These are phyloP conservation scores for Polypterus bichir DNA, from an alignment of 2,113 vertebrate genomes.

Conservation along the genomic window DNA sequence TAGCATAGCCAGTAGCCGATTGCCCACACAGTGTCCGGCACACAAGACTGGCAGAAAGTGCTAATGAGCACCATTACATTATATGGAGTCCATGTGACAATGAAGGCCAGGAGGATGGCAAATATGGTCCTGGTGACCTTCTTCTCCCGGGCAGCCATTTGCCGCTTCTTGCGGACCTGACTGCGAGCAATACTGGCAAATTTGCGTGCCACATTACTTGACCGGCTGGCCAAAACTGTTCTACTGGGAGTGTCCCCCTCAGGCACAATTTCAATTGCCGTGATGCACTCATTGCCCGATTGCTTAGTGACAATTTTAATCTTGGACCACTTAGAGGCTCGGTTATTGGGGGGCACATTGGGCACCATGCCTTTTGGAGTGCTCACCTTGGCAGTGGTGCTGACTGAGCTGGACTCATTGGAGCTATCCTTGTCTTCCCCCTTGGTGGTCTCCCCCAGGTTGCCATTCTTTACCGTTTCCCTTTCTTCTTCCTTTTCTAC, in stretches of 20 bases:
- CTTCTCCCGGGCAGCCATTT: slow-evolving; percentile 93
- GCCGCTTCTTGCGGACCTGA: slow-evolving; percentile 89
- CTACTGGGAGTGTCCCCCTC: slow-evolving; percentile 57
- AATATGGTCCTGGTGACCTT: slow-evolving; percentile 97
- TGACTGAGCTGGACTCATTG: slow-evolving; percentile 88
- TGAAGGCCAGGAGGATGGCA: slow-evolving; percentile 92
- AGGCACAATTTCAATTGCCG: slow-evolving; percentile 84
- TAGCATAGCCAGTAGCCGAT: slow-evolving; percentile 98
- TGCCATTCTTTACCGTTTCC: slow-evolving; percentile 73
- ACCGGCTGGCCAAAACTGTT: slow-evolving; percentile 62
- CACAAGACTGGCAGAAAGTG: slow-evolving; percentile 85
- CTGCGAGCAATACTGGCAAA: slow-evolving; percentile 94
- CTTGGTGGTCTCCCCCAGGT: slow-evolving; percentile 56
- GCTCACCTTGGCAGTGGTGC: slow-evolving; percentile 66
- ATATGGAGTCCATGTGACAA: slow-evolving; percentile 94
- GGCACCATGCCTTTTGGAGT: slow-evolving; percentile 39
- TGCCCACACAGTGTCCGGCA: slow-evolving; percentile 86
- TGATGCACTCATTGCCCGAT: slow-evolving; percentile 81
- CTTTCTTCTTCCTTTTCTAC: slow-evolving; percentile 41
- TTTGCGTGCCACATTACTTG: slow-evolving; percentile 77
- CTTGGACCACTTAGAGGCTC: slow-evolving; percentile 83
- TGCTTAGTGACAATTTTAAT: slow-evolving; percentile 97
- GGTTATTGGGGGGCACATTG: slow-evolving; percentile 39
- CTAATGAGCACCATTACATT: slow-evolving; percentile 97
- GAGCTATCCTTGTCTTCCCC: slow-evolving; percentile 79